These are phyloP conservation scores for Chamaea fasciata DNA, from an alignment of 2,113 vertebrate genomes.

Conservation along the genomic window DNA sequence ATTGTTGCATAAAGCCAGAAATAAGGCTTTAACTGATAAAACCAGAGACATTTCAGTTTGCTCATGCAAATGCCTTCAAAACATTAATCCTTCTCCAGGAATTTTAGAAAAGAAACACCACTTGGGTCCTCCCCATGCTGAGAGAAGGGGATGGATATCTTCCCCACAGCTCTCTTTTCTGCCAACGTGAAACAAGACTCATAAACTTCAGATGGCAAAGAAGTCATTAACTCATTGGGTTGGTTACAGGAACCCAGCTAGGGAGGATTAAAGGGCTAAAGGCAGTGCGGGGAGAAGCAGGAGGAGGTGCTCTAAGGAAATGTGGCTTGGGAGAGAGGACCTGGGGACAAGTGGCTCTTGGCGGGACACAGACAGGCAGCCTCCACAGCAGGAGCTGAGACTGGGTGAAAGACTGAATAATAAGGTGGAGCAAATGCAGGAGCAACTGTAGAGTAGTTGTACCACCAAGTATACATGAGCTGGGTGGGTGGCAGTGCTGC, in stretches of 20 bases:
- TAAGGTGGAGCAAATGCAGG: background rate
- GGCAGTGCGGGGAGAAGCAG: background rate
- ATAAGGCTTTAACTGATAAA: background rate
- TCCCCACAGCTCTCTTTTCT: background rate
- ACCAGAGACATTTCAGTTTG: background rate
- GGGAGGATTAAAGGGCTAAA: background rate
- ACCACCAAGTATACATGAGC: background rate
- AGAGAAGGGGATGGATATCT: background rate
- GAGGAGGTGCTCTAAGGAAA: background rate
- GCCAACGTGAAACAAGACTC: background rate
- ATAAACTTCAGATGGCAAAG: background rate
- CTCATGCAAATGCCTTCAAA: background rate
- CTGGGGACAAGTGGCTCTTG: rapidly evolving
- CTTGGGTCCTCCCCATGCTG: background rate
- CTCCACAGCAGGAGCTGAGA: background rate
- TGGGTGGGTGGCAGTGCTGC: background rate
- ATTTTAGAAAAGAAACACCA: background rate
- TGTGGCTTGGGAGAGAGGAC: background rate
- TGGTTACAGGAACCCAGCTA: background rate
- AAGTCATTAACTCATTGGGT: background rate
- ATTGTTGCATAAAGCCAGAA: background rate
- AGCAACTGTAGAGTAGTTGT: background rate
- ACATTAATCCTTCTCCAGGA: background rate
- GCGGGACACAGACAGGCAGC: background rate
- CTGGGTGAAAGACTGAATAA: background rate